Evolutionary conservation across 2,797 vertebrate species (phyloP), one percentile per base, ranked within the genome.

Genomic region (Bradypodion pumilum): DNA sequence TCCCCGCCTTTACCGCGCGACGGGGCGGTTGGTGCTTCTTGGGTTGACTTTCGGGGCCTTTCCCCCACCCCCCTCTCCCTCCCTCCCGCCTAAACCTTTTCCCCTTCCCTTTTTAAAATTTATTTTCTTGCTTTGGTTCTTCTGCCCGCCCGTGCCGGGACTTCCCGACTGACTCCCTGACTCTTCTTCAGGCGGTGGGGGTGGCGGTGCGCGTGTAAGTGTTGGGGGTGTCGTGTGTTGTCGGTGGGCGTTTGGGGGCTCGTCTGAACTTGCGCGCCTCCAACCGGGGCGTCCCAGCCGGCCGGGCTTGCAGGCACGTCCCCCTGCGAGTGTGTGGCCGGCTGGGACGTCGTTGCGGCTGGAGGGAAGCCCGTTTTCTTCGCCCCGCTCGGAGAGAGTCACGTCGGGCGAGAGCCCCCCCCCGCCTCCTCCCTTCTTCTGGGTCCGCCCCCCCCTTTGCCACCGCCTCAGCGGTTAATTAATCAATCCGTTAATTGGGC

Each of bases 281-380:
- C 15, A 32, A 74, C 73, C 49, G 49, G 78, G 40, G 65, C 65
- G 79, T 80, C 68, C 79, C 79, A 80, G 79, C 79, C 79, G 79
- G 79, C 79, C 66, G 49, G 66, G 66, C 78, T 80, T 69, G 78
- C 78, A 79, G 78, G 78, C 63, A 37, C 78, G 80, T 69, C n/a
- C 78, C 78, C 78, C 78, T 69, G 78, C 78, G 70, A 80, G 79
- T 80, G 79, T 80, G 66, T 80, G 79, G 79, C 79, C 79, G 68
- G 79, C 66, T 80, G 79, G 79, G 79, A 70, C 79, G 79, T 59
- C 79, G 79, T 59, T 42, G 78, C 78, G 49, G 79, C 40, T 60
- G 56, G 49, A 69, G 66, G 42, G 68, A 35, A 37, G 23, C 25
- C 23, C 27, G 5, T 16, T 9, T 8, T 9, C 60, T 13, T 27